Evolutionary conservation across 2,888 invertebrate genomes (phyloP).

Genomic region (Andrena bicolor): DNA sequence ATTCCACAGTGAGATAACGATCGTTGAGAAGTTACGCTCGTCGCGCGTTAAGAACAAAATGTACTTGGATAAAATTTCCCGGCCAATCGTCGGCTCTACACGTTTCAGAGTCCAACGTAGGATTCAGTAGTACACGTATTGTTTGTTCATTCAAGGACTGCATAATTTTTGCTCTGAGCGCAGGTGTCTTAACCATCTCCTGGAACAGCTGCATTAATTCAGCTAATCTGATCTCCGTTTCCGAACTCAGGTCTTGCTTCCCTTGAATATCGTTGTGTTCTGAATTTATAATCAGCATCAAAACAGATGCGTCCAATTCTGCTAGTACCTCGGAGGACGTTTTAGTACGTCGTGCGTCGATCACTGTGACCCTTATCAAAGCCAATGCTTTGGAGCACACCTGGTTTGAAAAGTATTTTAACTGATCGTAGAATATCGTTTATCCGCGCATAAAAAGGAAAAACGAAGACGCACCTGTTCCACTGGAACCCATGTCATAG

Average conservation of each 20-base stretch:
- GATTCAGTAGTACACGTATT: slow-evolving; percentile 84
- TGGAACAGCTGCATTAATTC: slow-evolving; percentile 86
- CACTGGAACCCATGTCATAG: slow-evolving; percentile 86
- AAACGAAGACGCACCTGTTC: slow-evolving; percentile 77
- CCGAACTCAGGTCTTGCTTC: slow-evolving; percentile 74
- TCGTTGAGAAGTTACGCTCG: neutral
- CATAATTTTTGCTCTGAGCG: slow-evolving; percentile 82
- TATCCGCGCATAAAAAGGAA: neutral
- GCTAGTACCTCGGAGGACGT: slow-evolving; percentile 78
- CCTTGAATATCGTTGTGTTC: slow-evolving; percentile 79
- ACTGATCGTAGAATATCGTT: slow-evolving; percentile 1
- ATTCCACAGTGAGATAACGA: neutral
- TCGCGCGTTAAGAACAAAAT: slow-evolving; percentile 11
- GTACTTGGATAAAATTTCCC: slow-evolving; percentile 78
- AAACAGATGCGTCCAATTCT: slow-evolving; percentile 83
- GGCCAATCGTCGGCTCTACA: slow-evolving; percentile 74
- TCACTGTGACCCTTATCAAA: slow-evolving; percentile 84
- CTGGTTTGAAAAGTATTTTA: slow-evolving; percentile 47
- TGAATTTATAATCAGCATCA: slow-evolving; percentile 83
- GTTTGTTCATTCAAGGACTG: slow-evolving; percentile 82
- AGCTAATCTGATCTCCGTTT: slow-evolving; percentile 83
- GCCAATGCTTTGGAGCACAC: slow-evolving; percentile 85
- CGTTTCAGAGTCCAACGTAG: slow-evolving; percentile 81
- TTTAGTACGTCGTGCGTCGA: slow-evolving; percentile 79
- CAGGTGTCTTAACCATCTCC: slow-evolving; percentile 83